A percentile compares a stretch with the other conserved stretches of the same genome.
These are phyloP conservation scores for Passer domesticus DNA, from an alignment of 2,113 vertebrate genomes.

Conservation along the genomic window DNA sequence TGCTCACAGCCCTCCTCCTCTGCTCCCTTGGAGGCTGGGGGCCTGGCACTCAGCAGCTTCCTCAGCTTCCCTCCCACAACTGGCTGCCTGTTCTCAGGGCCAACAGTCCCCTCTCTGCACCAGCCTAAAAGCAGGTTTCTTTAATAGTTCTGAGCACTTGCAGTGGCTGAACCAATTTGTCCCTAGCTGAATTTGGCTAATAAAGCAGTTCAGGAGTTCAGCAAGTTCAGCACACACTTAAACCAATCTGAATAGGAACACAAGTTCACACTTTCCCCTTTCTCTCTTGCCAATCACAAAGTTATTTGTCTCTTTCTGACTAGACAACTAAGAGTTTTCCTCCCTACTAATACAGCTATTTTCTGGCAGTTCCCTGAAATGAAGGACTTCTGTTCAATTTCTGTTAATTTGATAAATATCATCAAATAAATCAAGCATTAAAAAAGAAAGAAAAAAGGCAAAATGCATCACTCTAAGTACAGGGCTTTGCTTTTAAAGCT, in stretches of 20 bases:
- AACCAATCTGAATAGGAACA: background rate
- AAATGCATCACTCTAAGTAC: background rate
- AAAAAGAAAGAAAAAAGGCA: background rate
- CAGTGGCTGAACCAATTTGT: background rate
- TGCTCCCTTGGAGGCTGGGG: background rate
- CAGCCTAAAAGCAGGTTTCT: background rate
- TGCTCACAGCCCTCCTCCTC: background rate
- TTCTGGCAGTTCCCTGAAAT: constrained; percentile 18
- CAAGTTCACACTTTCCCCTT: background rate
- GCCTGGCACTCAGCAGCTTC: background rate
- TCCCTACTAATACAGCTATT: background rate
- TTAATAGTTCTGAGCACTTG: background rate
- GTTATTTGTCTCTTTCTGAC: background rate
- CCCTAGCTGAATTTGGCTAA: background rate
- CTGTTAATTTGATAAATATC: constrained; percentile 26
- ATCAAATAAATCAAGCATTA: constrained; percentile 45
- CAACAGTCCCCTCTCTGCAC: background rate
- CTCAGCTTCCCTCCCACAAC: background rate
- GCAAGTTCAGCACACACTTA: background rate
- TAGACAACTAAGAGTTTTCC: background rate
- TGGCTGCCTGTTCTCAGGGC: background rate
- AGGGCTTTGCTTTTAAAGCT: background rate
- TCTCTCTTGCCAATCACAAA: background rate
- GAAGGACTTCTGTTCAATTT: background rate
- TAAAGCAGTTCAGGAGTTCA: background rate